These are phyloP conservation scores for Platichthys stellatus DNA, from an alignment of 2,113 vertebrate species.

Conservation along the genomic window DNA sequence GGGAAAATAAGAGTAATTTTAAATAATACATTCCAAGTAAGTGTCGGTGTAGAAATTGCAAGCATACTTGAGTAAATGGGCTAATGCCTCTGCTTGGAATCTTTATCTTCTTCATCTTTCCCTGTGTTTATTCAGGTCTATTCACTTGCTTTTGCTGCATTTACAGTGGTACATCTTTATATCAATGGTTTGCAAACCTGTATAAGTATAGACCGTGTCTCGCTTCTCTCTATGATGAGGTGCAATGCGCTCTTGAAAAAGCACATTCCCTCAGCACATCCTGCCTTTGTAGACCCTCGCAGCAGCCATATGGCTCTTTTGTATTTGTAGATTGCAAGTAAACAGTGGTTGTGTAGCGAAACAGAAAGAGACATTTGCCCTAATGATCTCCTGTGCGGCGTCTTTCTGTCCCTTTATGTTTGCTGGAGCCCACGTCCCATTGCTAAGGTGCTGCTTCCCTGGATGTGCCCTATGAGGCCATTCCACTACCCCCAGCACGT, in stretches of 20 bases:
- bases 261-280: conserved; percentile 10
- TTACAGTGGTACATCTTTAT: neutral
- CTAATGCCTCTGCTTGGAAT: neutral
- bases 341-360: conserved; percentile 61
- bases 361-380: conserved; percentile 65
- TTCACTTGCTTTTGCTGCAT: too few species aligned
- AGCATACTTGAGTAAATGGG: too few species aligned
- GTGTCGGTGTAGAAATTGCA: neutral
- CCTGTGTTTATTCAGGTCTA: neutral
- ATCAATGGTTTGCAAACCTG: conserved; percentile 9
- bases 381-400: conserved; percentile 63
- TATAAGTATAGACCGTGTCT: neutral
- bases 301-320: conserved; percentile 57
- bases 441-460: conserved; percentile 34
- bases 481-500: conserved; percentile 37
- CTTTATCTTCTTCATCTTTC: neutral
- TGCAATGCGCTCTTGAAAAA: conserved; percentile 45
- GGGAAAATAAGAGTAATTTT: neutral
- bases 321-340: conserved; percentile 52
- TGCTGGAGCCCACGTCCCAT: conserved; percentile 38
- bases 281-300: conserved; percentile 30
- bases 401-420: conserved; percentile 64
- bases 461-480: conserved; percentile 50
- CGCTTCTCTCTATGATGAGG: conserved; percentile 13
- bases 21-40: neutral